Conservation (phyloP, 1,140 invertebrate species). For the Elysia chlorotica region DNA sequence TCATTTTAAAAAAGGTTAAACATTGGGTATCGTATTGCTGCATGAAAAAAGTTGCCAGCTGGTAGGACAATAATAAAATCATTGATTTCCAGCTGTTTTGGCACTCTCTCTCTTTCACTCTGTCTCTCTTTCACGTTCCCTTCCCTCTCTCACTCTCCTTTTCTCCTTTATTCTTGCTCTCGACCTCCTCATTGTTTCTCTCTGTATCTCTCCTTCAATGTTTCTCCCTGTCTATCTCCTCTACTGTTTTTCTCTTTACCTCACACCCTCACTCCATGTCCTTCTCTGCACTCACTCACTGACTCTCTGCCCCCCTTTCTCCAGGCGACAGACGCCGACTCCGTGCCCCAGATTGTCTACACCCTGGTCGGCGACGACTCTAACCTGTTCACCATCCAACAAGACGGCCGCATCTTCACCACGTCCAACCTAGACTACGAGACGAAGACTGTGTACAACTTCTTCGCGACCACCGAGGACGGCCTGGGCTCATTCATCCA, state of each 20-base stretch:
- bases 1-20: too few species aligned
- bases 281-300: not conserved
- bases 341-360: conserved; percentile 26
- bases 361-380: conserved; percentile 24
- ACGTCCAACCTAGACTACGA: conserved; percentile 34
- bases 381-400: conserved; percentile 23
- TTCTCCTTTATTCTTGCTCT: conserved; percentile 11
- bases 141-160: conserved; percentile 13
- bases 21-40: too few species aligned
- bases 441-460: conserved; percentile 23
- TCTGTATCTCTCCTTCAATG: not conserved
- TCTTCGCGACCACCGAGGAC: conserved; percentile 36
- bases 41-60: too few species aligned
- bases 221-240: not conserved
- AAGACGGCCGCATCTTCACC: conserved; percentile 26
- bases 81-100: not conserved
- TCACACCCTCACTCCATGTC: not conserved
- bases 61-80: too few species aligned
- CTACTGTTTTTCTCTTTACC: not conserved
- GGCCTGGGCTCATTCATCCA: conserved; percentile 21
- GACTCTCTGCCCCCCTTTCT: not conserved
- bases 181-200: not conserved
- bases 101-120: not conserved
- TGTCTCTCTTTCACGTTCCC: not conserved
- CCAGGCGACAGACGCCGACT: conserved; percentile 38